Conservation (phyloP, 2,888 invertebrate species). For the Drosophila cracens region DNA sequence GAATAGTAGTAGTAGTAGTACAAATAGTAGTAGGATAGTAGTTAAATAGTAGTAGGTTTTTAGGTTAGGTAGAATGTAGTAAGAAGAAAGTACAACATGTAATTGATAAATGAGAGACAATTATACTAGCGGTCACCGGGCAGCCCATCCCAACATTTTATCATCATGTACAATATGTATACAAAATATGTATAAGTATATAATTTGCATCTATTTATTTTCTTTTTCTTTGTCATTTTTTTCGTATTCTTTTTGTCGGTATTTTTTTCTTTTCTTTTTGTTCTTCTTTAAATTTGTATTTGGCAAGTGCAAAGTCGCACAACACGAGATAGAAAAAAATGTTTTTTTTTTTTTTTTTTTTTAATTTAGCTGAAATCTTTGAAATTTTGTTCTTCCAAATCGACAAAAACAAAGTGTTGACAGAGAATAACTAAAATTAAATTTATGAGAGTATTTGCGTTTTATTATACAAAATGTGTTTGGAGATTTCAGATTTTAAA, state of each 20-base stretch:
- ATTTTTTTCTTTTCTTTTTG: constrained; percentile 14
- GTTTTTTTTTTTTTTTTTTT: constrained; percentile 13
- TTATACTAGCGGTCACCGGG: constrained; percentile 85
- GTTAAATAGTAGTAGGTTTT: constrained; percentile 54
- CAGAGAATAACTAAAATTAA: constrained; percentile 66
- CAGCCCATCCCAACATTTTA: constrained; percentile 86
- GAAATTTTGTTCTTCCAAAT: constrained; percentile 52
- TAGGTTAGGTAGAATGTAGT: constrained; percentile 69
- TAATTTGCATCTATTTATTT: constrained; percentile 67
- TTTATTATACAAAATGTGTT: constrained; percentile 65
- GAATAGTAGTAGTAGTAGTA: constrained; percentile 59
- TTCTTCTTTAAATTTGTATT: constrained; percentile 29
- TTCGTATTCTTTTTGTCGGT: constrained; percentile 18
- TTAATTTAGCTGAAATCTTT: constrained; percentile 65
- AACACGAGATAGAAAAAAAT: constrained; percentile 37
- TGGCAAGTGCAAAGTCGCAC: constrained; percentile 48
- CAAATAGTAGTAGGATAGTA: constrained; percentile 61
- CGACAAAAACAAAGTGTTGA: constrained; percentile 66
- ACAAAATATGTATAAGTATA: constrained; percentile 72
- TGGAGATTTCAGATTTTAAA: constrained; percentile 10
- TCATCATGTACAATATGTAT: constrained; percentile 80
- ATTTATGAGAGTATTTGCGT: constrained; percentile 54
- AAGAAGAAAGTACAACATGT: constrained; percentile 81
- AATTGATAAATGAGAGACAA: constrained; percentile 82
- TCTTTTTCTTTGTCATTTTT: constrained; percentile 11